Conservation (phyloP, 30 jellyfish, hydroid and myxozoan genomes). For the Aurelia coerulea region DNA sequence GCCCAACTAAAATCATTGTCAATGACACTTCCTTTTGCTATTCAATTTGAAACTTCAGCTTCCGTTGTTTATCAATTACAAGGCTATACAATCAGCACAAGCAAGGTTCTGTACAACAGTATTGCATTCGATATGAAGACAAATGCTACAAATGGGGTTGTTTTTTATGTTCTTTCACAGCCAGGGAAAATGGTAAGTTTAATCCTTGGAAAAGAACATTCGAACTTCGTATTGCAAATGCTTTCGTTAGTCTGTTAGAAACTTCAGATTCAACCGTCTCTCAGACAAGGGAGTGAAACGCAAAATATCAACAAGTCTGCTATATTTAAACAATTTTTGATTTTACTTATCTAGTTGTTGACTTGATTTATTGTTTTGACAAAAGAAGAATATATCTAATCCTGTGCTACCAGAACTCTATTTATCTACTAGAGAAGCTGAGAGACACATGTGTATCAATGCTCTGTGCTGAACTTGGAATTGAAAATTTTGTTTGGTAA, state of each 20-base stretch:
- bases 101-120: constrained; percentile 42
- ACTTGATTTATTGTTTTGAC: too few species aligned
- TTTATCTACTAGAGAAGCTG: too few species aligned
- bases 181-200: constrained; percentile 74
- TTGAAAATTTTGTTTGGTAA: too few species aligned
- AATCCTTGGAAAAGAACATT: not conserved
- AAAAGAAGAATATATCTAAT: too few species aligned
- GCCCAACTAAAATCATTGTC: constrained; percentile 50
- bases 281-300: too few species aligned
- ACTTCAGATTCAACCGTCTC: not conserved
- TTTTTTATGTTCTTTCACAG: constrained; percentile 68
- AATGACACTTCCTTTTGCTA: constrained; percentile 82
- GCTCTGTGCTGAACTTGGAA: too few species aligned
- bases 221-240: not conserved
- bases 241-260: not conserved
- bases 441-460: too few species aligned
- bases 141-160: constrained; percentile 69
- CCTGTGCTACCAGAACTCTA: too few species aligned
- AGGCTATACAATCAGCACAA: constrained; percentile 51
- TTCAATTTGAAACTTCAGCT: constrained; percentile 45
- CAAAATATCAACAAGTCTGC: too few species aligned
- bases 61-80: constrained; percentile 59
- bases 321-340: too few species aligned
- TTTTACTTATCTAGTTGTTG: too few species aligned
- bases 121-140: constrained; percentile 82